Conservation (phyloP, 2,888 invertebrate species). For the Agonopterix heracliana region DNA sequence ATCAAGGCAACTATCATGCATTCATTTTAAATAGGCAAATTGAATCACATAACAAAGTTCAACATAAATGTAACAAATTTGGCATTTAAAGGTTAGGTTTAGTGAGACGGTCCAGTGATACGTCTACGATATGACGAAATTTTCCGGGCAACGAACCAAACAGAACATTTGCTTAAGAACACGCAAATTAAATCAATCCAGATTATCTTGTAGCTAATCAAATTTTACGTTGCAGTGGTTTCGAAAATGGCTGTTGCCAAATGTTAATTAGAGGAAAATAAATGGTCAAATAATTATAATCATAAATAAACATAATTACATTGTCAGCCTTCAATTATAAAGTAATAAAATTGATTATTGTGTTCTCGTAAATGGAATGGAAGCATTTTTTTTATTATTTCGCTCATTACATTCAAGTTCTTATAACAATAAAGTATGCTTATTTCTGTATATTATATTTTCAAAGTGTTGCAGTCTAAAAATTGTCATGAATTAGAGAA, state of each 20-base stretch:
- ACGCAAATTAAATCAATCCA: no score
- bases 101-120: background rate
- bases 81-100: constrained; percentile 15
- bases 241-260: no score
- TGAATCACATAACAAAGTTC: constrained; percentile 25
- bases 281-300: no score
- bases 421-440: constrained; percentile 8
- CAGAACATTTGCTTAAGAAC: no score
- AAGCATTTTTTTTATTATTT: constrained; percentile 1
- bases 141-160: background rate
- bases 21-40: constrained; percentile 34
- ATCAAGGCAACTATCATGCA: constrained; percentile 40
- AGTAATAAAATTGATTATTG: background rate
- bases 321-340: background rate
- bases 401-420: constrained; percentile 1
- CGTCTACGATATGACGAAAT: background rate
- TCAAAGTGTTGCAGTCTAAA: constrained; percentile 17
- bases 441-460: constrained; percentile 11
- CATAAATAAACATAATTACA: background rate
- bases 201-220: no score
- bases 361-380: background rate
- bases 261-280: no score
- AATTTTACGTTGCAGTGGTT: no score
- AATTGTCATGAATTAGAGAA: constrained; percentile 31
- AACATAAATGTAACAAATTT: constrained; percentile 36